Evolutionary conservation across 2,113 vertebrate species (phyloP).

Genomic region (Saimiri boliviensis): DNA sequence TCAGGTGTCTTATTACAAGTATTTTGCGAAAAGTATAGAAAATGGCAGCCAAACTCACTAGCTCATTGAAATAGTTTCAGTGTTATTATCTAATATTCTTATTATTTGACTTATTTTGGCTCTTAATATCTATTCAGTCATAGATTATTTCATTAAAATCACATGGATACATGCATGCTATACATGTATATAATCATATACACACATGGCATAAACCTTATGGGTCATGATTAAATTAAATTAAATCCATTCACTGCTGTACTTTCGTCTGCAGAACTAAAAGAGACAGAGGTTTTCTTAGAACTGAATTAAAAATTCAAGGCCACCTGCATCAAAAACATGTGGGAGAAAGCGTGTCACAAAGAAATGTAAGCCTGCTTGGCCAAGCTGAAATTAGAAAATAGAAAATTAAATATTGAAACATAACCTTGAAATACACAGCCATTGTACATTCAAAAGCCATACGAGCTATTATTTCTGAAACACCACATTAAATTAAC

Average conservation of each 20-base stretch:
- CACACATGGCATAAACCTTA: neutral
- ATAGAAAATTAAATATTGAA: constrained; percentile 40
- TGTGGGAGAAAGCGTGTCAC: neutral
- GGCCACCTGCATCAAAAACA: neutral
- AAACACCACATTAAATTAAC: neutral
- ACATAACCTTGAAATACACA: neutral
- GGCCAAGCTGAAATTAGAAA: neutral
- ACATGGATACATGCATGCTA: no score
- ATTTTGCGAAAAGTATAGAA: neutral
- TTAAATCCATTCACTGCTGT: neutral
- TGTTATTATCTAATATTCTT: neutral
- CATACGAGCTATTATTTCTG: neutral
- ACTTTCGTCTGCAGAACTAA: neutral
- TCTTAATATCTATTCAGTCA: neutral
- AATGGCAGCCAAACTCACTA: neutral
- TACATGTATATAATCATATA: neutral
- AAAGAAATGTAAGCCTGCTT: neutral
- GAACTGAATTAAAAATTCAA: neutral
- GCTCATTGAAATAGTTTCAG: neutral
- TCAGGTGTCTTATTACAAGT: neutral
- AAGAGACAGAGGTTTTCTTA: neutral
- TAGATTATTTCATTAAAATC: neutral
- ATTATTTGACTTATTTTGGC: neutral
- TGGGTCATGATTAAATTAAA: neutral
- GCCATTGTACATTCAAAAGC: neutral